A percentile compares a stretch with the other conserved stretches of the same genome.
phyloP scores from a whole-genome alignment of 2,888 invertebrate genomes.

The Thecophora atra region DNA sequence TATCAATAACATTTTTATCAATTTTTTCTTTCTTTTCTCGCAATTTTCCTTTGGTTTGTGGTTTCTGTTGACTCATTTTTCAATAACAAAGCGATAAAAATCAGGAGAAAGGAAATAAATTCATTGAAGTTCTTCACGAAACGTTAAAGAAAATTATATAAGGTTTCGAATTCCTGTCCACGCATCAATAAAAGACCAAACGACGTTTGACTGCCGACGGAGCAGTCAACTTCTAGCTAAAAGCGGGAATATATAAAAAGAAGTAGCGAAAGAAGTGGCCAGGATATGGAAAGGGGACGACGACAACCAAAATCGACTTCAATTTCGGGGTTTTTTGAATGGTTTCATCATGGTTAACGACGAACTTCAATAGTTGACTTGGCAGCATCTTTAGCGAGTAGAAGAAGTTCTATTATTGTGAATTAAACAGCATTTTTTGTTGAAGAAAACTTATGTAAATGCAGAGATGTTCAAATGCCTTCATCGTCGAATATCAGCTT shows the following conservation, averaged over 20 bases:
- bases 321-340: background rate
- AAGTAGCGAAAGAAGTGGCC: background rate
- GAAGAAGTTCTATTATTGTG: background rate
- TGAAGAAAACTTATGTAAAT: background rate
- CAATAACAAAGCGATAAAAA: background rate
- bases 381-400: background rate
- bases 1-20: background rate
- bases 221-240: no score
- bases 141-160: slow-evolving; percentile 9
- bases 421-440: background rate
- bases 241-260: background rate
- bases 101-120: background rate
- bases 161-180: background rate
- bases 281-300: background rate
- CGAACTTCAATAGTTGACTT: background rate
- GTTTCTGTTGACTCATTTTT: background rate
- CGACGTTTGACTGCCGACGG: background rate
- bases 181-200: background rate
- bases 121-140: background rate
- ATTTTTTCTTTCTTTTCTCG: background rate
- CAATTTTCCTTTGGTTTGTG: background rate
- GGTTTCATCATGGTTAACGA: background rate
- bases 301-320: background rate
- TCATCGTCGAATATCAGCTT: no score
- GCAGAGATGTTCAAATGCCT: no score